Evolutionary conservation across 2,113 vertebrate species (phyloP).

Genomic region (Pedetes capensis): DNA sequence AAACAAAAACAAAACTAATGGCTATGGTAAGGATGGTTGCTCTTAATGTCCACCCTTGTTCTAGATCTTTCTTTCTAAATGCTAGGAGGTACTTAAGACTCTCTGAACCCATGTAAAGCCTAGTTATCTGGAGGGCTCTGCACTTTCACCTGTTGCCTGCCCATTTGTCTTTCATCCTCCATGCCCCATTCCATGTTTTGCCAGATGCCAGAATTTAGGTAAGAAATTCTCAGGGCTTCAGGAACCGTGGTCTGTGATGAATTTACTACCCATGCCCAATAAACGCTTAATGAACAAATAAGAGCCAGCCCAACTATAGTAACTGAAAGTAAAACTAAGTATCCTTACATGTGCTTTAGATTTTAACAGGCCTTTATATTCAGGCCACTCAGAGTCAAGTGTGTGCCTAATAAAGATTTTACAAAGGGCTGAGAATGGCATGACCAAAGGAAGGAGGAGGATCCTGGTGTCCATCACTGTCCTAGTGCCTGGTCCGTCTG

Average conservation of each 20-base stretch:
- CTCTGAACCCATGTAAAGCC: not conserved
- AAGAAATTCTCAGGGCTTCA: not conserved
- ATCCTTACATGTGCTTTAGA: conserved; percentile 11
- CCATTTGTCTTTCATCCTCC: not conserved
- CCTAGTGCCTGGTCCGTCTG: too few relatives aligned
- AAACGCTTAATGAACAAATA: conserved; percentile 41
- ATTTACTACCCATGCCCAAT: not conserved
- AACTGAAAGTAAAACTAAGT: conserved; percentile 19
- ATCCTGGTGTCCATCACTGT: not conserved
- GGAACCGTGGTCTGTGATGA: not conserved
- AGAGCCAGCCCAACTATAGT: conserved; percentile 24
- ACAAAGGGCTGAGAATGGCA: not conserved
- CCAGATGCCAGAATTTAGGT: not conserved
- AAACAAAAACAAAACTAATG: too few relatives aligned
- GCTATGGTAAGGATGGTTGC: not conserved
- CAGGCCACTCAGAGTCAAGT: not conserved
- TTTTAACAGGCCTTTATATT: conserved; percentile 34
- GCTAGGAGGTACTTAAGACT: not conserved
- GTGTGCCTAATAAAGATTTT: conserved; percentile 18
- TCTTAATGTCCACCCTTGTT: not conserved
- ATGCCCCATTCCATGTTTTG: accelerated
- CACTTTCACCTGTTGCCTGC: not conserved
- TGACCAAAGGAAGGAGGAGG: not conserved
- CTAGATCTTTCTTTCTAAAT: not conserved
- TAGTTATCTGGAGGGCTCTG: accelerated